Percentiles rank a stretch among this genome's conserved stretches.
phyloP scores from a whole-genome alignment of 2,888 invertebrate genomes.

The Caenorhabditis parvicauda region DNA sequence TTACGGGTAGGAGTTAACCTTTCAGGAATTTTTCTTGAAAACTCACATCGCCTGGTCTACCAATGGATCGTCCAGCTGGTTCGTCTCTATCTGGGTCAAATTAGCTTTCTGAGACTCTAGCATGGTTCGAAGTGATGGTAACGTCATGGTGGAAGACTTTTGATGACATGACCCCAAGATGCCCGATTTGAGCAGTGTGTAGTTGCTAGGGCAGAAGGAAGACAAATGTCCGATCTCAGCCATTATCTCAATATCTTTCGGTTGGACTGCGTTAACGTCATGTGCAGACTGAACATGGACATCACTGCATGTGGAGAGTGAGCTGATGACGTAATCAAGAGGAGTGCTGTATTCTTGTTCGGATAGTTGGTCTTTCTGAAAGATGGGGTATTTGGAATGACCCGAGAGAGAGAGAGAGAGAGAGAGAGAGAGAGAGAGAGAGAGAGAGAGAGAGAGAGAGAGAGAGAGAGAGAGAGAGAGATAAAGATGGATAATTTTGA shows the following conservation, averaged over 20 bases:
- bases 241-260: slow-evolving; percentile 23
- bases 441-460: no score
- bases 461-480: no score
- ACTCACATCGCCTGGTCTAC: slow-evolving; percentile 30
- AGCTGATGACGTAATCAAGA: slow-evolving; percentile 25
- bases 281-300: slow-evolving; percentile 8
- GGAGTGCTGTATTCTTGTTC: slow-evolving; percentile 35
- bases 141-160: slow-evolving; percentile 23
- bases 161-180: slow-evolving; percentile 40
- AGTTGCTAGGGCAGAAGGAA: slow-evolving; percentile 42
- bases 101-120: slow-evolving; percentile 28
- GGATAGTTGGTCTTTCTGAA: slow-evolving; percentile 27
- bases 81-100: slow-evolving; percentile 27
- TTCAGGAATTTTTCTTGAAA: not conserved
- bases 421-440: not conserved
- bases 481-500: no score
- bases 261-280: slow-evolving; percentile 18
- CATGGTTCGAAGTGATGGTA: slow-evolving; percentile 36
- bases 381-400: not conserved
- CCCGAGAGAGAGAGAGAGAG: no score
- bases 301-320: slow-evolving; percentile 17
- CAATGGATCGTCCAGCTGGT: slow-evolving; percentile 27
- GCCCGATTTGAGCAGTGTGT: slow-evolving; percentile 33
- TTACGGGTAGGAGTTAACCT: no score
- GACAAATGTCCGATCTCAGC: slow-evolving; percentile 48